phyloP scores from a whole-genome alignment of 1,140 invertebrate species.

The Bombyx mandarina region DNA sequence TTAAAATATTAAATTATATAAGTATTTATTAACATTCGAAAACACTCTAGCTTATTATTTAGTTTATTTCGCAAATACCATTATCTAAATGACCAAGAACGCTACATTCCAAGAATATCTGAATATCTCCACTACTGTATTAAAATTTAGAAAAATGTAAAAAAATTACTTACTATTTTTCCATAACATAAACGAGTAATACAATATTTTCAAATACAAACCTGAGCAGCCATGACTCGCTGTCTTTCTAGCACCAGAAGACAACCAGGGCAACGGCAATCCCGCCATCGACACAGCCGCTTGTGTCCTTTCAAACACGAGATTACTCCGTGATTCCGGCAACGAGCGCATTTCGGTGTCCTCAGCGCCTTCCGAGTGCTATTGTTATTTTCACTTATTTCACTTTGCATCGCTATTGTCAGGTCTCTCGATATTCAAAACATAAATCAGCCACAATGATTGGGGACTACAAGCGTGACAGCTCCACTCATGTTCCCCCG shows the following conservation, averaged over 20 bases:
- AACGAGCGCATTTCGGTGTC: slow-evolving; percentile 90
- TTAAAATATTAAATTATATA: no score
- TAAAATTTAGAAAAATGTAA: no score
- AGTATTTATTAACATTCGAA: no score
- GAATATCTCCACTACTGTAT: no score
- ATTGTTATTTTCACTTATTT: slow-evolving; percentile 19
- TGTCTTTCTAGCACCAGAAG: slow-evolving; percentile 90
- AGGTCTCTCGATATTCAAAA: neutral
- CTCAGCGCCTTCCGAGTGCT: slow-evolving; percentile 60
- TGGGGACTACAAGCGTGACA: slow-evolving; percentile 11
- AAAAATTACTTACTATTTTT: no score
- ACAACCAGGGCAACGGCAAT: slow-evolving; percentile 88
- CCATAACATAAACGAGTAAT: neutral
- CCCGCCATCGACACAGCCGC: slow-evolving; percentile 81
- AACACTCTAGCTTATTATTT: no score
- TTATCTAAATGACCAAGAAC: no score
- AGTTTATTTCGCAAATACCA: no score
- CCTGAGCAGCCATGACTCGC: slow-evolving; percentile 91
- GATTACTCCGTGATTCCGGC: slow-evolving; percentile 91
- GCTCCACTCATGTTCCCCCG: slow-evolving; percentile 27
- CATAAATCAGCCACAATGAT: slow-evolving; percentile 4
- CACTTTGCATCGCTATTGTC: slow-evolving; percentile 32
- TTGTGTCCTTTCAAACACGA: slow-evolving; percentile 92
- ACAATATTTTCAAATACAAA: slow-evolving; percentile 29
- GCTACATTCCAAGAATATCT: no score